Conservation (phyloP, 2,113 vertebrate species). For the Crypturellus undulatus region DNA sequence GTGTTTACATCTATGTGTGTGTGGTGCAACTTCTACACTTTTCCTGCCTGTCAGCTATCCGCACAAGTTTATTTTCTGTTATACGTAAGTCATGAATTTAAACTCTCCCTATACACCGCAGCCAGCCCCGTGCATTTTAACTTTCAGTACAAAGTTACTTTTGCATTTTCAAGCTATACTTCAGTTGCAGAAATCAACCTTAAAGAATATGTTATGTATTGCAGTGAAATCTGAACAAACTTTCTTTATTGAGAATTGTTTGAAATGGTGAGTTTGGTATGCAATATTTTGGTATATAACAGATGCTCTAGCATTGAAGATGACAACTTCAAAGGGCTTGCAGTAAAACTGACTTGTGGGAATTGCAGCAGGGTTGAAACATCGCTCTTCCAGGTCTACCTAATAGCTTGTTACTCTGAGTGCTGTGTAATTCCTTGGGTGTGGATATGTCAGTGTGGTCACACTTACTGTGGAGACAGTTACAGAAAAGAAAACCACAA, state of each 20-base stretch:
- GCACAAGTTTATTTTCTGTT: neutral
- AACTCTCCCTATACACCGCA: neutral
- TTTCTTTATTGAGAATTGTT: neutral
- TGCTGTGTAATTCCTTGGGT: neutral
- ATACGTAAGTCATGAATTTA: neutral
- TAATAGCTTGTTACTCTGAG: too few species aligned
- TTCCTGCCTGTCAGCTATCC: neutral
- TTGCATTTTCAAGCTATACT: neutral
- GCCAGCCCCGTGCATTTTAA: neutral
- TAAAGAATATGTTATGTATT: too few species aligned
- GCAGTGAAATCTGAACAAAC: neutral
- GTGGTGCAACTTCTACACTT: neutral
- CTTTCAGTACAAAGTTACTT: neutral
- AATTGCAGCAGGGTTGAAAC: too few species aligned
- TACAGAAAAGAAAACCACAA: neutral
- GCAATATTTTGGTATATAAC: too few species aligned
- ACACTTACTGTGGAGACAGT: fast-evolving
- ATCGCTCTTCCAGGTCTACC: too few species aligned
- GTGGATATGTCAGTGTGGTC: fast-evolving
- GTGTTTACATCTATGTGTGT: neutral
- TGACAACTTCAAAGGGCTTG: too few species aligned
- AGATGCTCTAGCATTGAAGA: too few species aligned
- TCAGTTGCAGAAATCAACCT: neutral
- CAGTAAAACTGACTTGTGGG: too few species aligned
- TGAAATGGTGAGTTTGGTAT: neutral